phyloP scores from a whole-genome alignment of 2,797 vertebrate genomes.

The Dendrocincla tyrannina region DNA sequence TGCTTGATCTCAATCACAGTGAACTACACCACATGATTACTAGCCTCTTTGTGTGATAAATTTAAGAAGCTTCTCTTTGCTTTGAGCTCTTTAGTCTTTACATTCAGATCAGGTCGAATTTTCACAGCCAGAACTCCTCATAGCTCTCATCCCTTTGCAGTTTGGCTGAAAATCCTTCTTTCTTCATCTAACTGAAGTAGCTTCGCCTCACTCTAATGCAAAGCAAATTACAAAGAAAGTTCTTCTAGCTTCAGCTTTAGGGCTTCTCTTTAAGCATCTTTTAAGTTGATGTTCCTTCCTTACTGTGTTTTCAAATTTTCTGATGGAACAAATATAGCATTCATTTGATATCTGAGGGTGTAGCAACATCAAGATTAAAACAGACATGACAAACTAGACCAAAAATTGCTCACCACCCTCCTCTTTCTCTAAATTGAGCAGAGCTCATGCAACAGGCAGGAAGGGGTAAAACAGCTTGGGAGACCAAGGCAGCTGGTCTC shows the following conservation, averaged over 20 bases:
- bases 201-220: neutral
- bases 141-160: neutral
- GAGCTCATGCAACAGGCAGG: neutral
- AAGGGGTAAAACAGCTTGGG: conserved; percentile 12
- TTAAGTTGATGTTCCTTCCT: neutral
- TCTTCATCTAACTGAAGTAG: neutral
- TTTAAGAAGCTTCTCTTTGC: neutral
- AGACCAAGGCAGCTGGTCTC: conserved; percentile 47
- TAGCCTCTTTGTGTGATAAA: neutral
- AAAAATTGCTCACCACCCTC: neutral
- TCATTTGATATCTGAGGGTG: neutral
- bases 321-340: neutral
- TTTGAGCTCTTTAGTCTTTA: neutral
- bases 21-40: neutral
- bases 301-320: neutral
- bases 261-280: neutral
- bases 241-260: neutral
- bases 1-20: neutral
- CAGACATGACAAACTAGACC: neutral
- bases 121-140: neutral
- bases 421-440: neutral
- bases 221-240: neutral
- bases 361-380: neutral
- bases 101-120: neutral
- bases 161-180: neutral